phyloP scores from a whole-genome alignment of 35 echinoderm and acorn worm genomes.

The Lytechinus pictus region DNA sequence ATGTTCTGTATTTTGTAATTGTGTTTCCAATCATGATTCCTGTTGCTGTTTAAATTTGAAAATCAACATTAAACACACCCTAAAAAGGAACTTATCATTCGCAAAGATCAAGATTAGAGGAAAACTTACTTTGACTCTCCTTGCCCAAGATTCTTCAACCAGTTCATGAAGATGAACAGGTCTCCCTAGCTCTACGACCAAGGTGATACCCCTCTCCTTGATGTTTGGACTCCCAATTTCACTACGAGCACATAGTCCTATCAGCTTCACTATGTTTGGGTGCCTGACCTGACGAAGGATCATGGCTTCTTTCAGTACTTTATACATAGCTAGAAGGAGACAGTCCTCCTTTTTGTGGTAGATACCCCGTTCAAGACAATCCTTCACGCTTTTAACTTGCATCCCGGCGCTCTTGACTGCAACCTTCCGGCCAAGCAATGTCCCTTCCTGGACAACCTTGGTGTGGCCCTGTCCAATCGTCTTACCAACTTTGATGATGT shows the following conservation, averaged over 20 bases:
- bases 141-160: slow-evolving; percentile 53
- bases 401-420: slow-evolving; percentile 87
- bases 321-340: slow-evolving; percentile 86
- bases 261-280: slow-evolving; percentile 68
- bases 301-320: slow-evolving; percentile 93
- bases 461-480: slow-evolving; percentile 76
- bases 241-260: slow-evolving; percentile 92
- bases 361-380: slow-evolving; percentile 68
- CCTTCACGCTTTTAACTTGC: slow-evolving; percentile 68
- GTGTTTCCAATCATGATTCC: too few relatives aligned
- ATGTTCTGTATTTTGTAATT: too few relatives aligned
- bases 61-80: too few relatives aligned
- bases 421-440: slow-evolving; percentile 52
- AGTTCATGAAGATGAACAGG: slow-evolving; percentile 81
- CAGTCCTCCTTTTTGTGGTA: slow-evolving; percentile 92
- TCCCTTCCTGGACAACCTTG: slow-evolving; percentile 85
- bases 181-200: slow-evolving; percentile 82
- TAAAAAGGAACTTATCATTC: neutral
- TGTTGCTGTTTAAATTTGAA: too few relatives aligned
- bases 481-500: slow-evolving; percentile 71
- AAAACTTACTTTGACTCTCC: slow-evolving; percentile 75
- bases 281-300: slow-evolving; percentile 82
- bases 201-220: slow-evolving; percentile 84
- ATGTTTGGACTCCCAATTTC: slow-evolving; percentile 83
- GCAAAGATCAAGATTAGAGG: neutral